Percentiles rank a stretch among this genome's conserved stretches.
These are phyloP conservation scores for Leucoraja erinaceus DNA, from an alignment of 2,113 vertebrate species.

Conservation along the genomic window DNA sequence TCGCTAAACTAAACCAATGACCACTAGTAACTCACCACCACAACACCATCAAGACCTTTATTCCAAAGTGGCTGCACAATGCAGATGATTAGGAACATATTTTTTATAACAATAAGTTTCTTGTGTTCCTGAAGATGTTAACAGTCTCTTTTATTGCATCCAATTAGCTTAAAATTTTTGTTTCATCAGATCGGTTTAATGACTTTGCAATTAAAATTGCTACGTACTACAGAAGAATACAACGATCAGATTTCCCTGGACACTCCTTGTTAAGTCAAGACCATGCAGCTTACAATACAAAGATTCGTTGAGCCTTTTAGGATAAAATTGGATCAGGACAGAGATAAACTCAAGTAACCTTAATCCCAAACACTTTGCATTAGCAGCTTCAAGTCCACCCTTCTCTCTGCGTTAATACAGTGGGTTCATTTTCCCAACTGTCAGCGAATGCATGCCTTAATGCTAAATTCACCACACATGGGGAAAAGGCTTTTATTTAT, in stretches of 20 bases:
- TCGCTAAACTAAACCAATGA: too few species aligned
- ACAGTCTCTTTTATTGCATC: slow-evolving; percentile 18
- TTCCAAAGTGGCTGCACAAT: neutral
- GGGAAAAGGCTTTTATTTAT: too few species aligned
- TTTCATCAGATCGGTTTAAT: slow-evolving; percentile 29
- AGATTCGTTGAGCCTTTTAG: neutral
- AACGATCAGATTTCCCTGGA: slow-evolving; percentile 18
- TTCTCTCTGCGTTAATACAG: neutral
- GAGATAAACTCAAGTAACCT: slow-evolving; percentile 1
- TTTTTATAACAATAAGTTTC: slow-evolving; percentile 17
- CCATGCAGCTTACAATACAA: neutral
- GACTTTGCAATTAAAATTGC: slow-evolving; percentile 30
- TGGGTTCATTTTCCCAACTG: neutral
- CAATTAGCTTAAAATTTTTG: slow-evolving; percentile 32
- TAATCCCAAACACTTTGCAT: slow-evolving; percentile 2
- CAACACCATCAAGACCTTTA: too few species aligned
- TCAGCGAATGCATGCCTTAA: neutral
- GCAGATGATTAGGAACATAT: neutral
- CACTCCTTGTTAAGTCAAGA: neutral
- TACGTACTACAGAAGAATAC: neutral
- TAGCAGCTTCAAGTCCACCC: neutral
- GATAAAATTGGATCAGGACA: neutral
- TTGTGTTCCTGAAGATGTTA: slow-evolving; percentile 22
- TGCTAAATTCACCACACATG: too few species aligned
- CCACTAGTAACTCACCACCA: too few species aligned